Base-by-base conservation (phyloP, 2,888 invertebrate genomes). In the Boloria selene region DNA sequence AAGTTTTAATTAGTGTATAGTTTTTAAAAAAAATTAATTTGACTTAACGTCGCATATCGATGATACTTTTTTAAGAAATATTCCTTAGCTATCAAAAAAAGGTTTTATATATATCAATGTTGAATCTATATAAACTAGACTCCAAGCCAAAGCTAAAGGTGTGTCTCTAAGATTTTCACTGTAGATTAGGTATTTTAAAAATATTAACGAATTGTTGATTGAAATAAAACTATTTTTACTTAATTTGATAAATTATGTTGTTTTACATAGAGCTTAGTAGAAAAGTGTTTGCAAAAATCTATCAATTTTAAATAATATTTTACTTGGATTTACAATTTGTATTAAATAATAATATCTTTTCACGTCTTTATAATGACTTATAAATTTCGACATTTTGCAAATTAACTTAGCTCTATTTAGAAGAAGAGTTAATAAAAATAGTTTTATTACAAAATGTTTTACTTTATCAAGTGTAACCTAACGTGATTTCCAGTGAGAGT, bases 401-500 rank as follows among this genome's bases (percentile, higher is more conserved):
- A 1, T 38, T 38, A 10, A 38, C 10, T 22, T 38, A 38, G 31
- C 31, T 38, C 7, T 38, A 38, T 38, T 2, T 10, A 38, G 10
- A 38, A 38, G 31, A 38, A 66, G 61, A 16, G 14, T 16, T 18
- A 16, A 31, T 51, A 38, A 56, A 68, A 64, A 66, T 68, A 66
- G 61, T 70, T 67, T 67, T 62, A 66, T 66, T 62, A 42, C 59
- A 67, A 68, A 26, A 59, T 42, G 47, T 58, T 55, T 64, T 56
- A 74, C 77, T 52, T 65, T 64, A 64, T 84, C 81, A 84, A 80
- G 85, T 75, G 83, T 81, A 87, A 88, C 86, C 77, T 82, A 82
- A 84, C 72, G 92, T 91, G 91, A 91, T 91, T 87, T 86, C 83
- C 81, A 92, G 91, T 92, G 92, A 92, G 91, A 91, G 31, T 64